These are phyloP conservation scores for Aphelinus atriplicis DNA, from an alignment of 1,140 invertebrate genomes.

Conservation along the genomic window DNA sequence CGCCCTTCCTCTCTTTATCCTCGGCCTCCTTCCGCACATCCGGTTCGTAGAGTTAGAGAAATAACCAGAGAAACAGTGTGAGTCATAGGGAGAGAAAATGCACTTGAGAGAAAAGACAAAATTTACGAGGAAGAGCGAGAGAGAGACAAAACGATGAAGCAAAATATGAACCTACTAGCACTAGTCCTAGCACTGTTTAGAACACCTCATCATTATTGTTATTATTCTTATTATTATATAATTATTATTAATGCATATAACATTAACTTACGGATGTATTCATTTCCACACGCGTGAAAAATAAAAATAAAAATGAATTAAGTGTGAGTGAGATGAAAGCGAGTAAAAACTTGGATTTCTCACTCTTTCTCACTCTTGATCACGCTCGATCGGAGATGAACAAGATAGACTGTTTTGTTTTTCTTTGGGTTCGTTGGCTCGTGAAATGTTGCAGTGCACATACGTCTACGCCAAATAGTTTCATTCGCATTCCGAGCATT, in stretches of 20 bases:
- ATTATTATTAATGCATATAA: constrained; percentile 37
- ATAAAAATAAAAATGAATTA: neutral
- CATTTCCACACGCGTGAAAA: constrained; percentile 8
- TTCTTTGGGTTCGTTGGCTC: constrained; percentile 6
- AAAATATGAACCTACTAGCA: constrained; percentile 55
- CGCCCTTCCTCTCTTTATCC: neutral
- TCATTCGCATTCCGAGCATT: constrained; percentile 12
- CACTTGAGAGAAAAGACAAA: constrained; percentile 5
- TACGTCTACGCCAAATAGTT: neutral
- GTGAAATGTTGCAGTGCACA: neutral
- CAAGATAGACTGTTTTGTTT: constrained; percentile 3
- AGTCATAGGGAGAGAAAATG: constrained; percentile 9
- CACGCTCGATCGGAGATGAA: constrained; percentile 4
- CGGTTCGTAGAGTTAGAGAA: neutral
- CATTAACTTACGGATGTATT: constrained; percentile 40
- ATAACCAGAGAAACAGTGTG: too few relatives aligned
- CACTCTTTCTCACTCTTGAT: constrained; percentile 3
- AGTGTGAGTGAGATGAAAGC: neutral
- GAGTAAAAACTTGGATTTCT: neutral
- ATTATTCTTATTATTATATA: constrained; percentile 55
- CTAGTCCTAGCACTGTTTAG: constrained; percentile 67
- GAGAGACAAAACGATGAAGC: constrained; percentile 25
- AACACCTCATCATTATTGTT: constrained; percentile 65
- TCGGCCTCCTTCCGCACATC: neutral
- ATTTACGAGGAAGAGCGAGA: constrained; percentile 12